A percentile compares a stretch with the other conserved stretches of the same genome.
phyloP scores from a whole-genome alignment of 2,113 vertebrate species.

The Mustela nigripes region DNA sequence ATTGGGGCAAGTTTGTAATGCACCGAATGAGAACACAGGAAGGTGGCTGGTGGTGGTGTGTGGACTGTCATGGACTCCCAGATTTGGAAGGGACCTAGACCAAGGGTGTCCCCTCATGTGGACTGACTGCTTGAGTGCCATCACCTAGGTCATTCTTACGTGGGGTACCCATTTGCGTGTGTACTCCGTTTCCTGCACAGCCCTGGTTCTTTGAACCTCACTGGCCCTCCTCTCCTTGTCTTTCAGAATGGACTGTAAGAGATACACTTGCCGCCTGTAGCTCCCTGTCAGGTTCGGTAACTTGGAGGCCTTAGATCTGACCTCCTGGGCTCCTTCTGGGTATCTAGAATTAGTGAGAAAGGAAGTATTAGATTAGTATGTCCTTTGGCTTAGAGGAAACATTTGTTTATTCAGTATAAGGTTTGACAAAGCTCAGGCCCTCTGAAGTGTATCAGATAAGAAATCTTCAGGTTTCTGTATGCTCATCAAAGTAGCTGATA shows the following conservation, averaged over 20 bases:
- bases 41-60: neutral
- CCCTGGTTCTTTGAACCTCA: neutral
- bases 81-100: neutral
- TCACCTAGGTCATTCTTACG: neutral
- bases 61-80: neutral
- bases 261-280: neutral
- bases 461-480: constrained; percentile 8
- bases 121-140: neutral
- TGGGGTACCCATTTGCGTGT: neutral
- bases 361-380: neutral
- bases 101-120: neutral
- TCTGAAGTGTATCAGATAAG: neutral
- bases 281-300: neutral
- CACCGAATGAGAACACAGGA: neutral
- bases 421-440: neutral
- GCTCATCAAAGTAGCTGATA: neutral
- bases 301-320: neutral
- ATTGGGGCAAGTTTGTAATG: neutral
- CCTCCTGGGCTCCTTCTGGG: neutral
- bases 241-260: constrained; percentile 7
- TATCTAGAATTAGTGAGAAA: constrained; percentile 30
- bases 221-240: neutral
- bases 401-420: constrained; percentile 37
- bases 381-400: neutral
- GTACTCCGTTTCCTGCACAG: neutral